phyloP scores from a whole-genome alignment of 1,140 invertebrate genomes.

The Scaptomyza pallida region DNA sequence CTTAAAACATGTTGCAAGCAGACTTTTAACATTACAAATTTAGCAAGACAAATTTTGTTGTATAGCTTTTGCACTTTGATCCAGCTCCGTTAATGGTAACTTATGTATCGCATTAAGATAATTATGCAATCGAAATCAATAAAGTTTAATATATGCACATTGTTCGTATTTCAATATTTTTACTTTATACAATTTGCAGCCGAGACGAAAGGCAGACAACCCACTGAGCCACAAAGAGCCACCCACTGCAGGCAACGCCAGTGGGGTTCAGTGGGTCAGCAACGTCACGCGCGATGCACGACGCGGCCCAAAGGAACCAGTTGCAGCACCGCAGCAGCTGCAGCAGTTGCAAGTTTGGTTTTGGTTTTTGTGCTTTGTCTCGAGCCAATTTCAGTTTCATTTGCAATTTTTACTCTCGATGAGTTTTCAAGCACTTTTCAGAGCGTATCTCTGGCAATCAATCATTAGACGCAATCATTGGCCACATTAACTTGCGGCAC shows the following conservation, averaged over 20 bases:
- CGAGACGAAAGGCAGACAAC: conserved; percentile 38
- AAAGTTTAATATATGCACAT: conserved; percentile 72
- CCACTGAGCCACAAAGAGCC: conserved; percentile 36
- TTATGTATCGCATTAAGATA: conserved; percentile 62
- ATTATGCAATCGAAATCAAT: conserved; percentile 79
- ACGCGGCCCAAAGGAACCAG: conserved; percentile 42
- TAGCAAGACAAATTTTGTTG: conserved; percentile 7
- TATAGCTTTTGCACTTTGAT: conserved; percentile 29
- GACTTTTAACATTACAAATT: too few relatives aligned
- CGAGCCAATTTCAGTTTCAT: conserved; percentile 72
- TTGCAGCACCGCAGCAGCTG: conserved; percentile 28
- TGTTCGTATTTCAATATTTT: conserved; percentile 73
- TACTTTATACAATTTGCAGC: conserved; percentile 72
- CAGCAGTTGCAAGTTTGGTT: conserved; percentile 13
- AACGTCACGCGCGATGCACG: conserved; percentile 66
- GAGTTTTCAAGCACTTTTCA: conserved; percentile 4
- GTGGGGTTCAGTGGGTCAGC: conserved; percentile 78
- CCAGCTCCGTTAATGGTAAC: conserved; percentile 51
- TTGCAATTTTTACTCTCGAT: conserved; percentile 74
- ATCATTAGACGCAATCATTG: conserved; percentile 79
- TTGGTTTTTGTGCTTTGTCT: neutral
- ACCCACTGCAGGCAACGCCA: conserved; percentile 54
- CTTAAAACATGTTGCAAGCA: too few relatives aligned
- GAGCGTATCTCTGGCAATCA: conserved; percentile 77
- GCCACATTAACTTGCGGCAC: conserved; percentile 74